A percentile compares a stretch with the other conserved stretches of the same genome.
These are phyloP conservation scores for Eremophila alpestris DNA, from an alignment of 2,797 vertebrate species.

Conservation along the genomic window DNA sequence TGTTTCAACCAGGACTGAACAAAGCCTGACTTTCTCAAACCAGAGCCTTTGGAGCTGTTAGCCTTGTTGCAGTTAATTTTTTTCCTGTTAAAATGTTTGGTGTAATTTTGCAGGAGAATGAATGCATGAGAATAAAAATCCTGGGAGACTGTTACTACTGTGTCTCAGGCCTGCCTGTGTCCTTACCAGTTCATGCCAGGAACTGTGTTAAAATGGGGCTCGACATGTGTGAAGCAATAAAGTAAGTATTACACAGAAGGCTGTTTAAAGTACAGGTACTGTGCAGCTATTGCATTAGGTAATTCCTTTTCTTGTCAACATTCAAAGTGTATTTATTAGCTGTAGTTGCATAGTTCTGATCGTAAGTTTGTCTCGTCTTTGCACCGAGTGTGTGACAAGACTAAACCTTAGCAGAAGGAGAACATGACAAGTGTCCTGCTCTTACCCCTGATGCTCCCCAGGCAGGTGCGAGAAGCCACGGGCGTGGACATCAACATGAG, in stretches of 20 bases:
- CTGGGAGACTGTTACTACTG: constrained; percentile 99
- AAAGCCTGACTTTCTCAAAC: neutral
- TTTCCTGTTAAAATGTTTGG: neutral
- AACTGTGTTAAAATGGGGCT: constrained; percentile 99
- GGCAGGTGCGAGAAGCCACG: constrained; percentile 94
- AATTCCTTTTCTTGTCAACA: neutral
- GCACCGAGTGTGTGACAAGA: neutral
- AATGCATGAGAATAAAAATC: constrained; percentile 99
- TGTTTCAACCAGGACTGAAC: neutral
- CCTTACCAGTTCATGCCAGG: constrained; percentile 92
- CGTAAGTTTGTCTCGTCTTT: neutral
- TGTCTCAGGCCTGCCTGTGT: constrained; percentile 95
- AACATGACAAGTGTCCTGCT: neutral
- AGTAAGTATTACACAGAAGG: constrained; percentile 81
- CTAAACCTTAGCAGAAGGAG: neutral
- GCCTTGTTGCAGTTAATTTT: neutral
- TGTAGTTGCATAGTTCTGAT: neutral
- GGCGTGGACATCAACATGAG: constrained; percentile 98
- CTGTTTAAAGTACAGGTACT: neutral
- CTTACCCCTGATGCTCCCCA: constrained; percentile 20
- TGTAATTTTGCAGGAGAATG: constrained; percentile 86
- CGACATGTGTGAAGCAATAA: constrained; percentile 98
- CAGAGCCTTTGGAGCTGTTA: neutral
- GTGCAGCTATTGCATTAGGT: neutral
- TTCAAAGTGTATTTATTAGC: neutral